Conservation (phyloP, 64 coral and sea anemone species). For the Actinia tenebrosa region DNA sequence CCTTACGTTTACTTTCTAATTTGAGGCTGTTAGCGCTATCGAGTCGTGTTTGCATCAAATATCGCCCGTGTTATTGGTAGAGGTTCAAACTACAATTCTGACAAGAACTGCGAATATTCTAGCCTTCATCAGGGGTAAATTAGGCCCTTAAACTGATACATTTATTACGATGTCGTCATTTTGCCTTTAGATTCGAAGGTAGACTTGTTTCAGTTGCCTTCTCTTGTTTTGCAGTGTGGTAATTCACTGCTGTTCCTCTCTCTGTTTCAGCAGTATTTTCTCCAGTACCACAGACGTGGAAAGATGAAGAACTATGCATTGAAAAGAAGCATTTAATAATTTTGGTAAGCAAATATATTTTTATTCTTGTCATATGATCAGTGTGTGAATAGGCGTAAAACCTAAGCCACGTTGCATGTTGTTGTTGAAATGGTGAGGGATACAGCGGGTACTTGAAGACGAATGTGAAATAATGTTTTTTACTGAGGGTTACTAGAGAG, state of each 20-base stretch:
- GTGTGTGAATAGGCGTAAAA: constrained; percentile 28
- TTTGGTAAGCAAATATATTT: constrained; percentile 37
- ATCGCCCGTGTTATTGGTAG: constrained; percentile 12
- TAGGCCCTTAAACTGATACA: constrained; percentile 32
- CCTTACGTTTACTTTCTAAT: constrained; percentile 43
- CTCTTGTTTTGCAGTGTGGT: constrained; percentile 8
- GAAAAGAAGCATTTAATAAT: not conserved
- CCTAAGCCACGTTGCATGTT: constrained; percentile 35
- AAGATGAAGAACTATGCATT: constrained; percentile 4
- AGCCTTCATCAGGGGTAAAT: constrained; percentile 19
- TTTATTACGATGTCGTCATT: constrained; percentile 38
- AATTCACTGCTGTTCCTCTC: not conserved
- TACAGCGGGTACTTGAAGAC: constrained; percentile 11
- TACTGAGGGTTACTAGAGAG: not conserved
- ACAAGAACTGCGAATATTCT: constrained; percentile 16
- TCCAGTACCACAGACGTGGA: not conserved
- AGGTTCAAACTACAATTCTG: not conserved
- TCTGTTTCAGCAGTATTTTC: constrained; percentile 37
- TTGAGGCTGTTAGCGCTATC: constrained; percentile 25
- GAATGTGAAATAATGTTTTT: not conserved
- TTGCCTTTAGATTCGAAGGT: constrained; percentile 30
- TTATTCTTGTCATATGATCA: constrained; percentile 33
- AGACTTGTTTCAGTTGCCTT: constrained; percentile 24
- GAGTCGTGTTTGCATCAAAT: constrained; percentile 24
- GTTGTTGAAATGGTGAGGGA: constrained; percentile 26